Base-by-base conservation (phyloP, 2,113 vertebrate species). In the Pituophis catenifer region DNA sequence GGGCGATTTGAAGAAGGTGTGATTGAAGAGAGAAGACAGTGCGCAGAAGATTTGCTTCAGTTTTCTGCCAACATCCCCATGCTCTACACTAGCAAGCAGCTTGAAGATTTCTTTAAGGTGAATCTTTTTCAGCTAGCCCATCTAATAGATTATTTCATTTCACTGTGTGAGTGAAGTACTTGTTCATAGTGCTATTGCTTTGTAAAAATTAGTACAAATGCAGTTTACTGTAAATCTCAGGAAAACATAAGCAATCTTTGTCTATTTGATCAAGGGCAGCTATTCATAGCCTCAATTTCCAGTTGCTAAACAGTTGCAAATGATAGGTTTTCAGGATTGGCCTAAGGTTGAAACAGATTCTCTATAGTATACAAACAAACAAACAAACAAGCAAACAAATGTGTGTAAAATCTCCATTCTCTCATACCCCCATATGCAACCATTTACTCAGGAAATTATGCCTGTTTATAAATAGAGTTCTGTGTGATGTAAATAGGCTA, bases 31-130 rank as follows among this genome's bases (percentile, higher is more conserved):
- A 98, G 99, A 97, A 98, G 99, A 93, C 99, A 99, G 96, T 99
- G 99, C 92, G 99, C 99, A 8, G 99, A 99, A 97, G 99, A 99
- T 94, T 97, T 99, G 88, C 97, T 99, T 21, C 99, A 99, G 97
- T 99, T 99, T 96, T 99, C 99, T 88, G 99, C 99, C 92, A 99
- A 99, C 95, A 99, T 99, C 92, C 99, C 99, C 3, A 98, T 98
- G 94, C 98, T 99, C 26, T 99, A 98, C 95, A 98, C 98, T 95
- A 99, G 99, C 95, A 98, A 97, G 89, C 98, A 99, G 93, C 98
- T 99, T 62, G 98, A 99, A 96, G 99, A 99, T 44, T 99, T 99
- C 96, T 99, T 99, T 97, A 99, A 99, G 99, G 99, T 99, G 94
- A 57, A 81, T 94, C 81, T 95, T 96, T 93, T 88, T 96, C 89